Evolutionary conservation across 2,888 invertebrate species (phyloP), one percentile per base, ranked within the genome.

Genomic region (Ametastegia equiseti): DNA sequence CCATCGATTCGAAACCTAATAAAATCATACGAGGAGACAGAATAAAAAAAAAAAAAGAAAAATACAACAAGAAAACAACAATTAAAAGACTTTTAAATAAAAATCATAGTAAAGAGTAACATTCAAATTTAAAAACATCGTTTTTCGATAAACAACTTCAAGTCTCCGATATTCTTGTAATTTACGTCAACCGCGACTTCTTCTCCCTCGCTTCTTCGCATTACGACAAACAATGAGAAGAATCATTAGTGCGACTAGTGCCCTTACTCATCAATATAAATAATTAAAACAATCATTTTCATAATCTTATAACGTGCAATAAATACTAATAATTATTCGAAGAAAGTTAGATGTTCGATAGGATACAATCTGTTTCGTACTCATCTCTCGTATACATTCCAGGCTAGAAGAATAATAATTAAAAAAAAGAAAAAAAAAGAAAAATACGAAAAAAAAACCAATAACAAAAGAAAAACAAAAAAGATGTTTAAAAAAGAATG

Each of bases 321-420:
- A 54, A 54, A 54, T 15, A 54, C 2, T 54, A 33, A 65, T 23
- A 19, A n/a, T 19, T 33, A 65, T 23, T 15, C 5, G 9, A 65
- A 36, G 15, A 65, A 36, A 15, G 7, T 36, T 3, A 30, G 7
- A 13, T 60, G 9, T 60, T 60, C 7, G 15, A n/a, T n/a, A 19
- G 15, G 36, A 57, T 23, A 13, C 27, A 67, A 67, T 54, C 19
- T 39, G 9, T 47, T 27, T 45, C 69, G 45, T 82, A 39, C 65
- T 57, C 19, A 80, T 75, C 45, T 57, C 71, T 63, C n/a, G n/a
- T n/a, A n/a, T 27, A 77, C 27, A 13, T 60, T 30, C 15, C 60
- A 27, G 27, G 9, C 13, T 30, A 30, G 15, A 60, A 15, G 0
- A 1, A 30, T 6, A 5, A 42, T 80, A 57, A 67, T 45, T 42